Evolutionary conservation across 2,113 vertebrate species (phyloP).

Genomic region (Grantiella picta): DNA sequence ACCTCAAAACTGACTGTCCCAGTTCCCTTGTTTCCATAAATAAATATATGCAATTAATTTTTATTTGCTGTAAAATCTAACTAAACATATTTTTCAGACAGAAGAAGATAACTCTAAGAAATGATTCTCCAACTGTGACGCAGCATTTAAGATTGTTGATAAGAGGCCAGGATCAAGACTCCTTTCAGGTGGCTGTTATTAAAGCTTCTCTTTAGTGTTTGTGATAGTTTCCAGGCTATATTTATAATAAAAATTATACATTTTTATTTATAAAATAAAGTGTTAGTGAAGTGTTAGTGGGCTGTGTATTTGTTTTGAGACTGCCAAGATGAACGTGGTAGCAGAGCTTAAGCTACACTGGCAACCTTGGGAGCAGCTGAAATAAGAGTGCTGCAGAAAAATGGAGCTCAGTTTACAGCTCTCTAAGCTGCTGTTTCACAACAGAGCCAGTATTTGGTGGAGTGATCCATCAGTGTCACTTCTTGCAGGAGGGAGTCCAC

Average conservation of each 20-base stretch:
- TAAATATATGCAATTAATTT: not conserved
- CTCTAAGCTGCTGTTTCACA: not conserved
- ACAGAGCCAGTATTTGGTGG: not conserved
- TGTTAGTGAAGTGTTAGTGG: not conserved
- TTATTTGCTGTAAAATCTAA: not conserved
- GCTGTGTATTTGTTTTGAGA: not conserved
- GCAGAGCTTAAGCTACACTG: not conserved
- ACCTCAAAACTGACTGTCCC: not conserved
- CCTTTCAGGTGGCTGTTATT: constrained; percentile 85
- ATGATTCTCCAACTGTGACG: constrained; percentile 76
- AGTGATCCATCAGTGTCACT: not conserved
- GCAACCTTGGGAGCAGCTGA: not conserved
- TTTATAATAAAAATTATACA: not conserved
- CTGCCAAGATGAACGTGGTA: not conserved
- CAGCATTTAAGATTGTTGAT: constrained; percentile 89
- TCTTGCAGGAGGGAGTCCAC: not conserved
- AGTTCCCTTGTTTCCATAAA: not conserved
- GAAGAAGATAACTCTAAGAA: constrained; percentile 90
- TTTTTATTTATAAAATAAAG: too few species aligned
- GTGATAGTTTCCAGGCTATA: not conserved
- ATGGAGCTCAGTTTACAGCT: not conserved
- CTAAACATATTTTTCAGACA: constrained; percentile 73
- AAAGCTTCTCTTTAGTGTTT: not conserved
- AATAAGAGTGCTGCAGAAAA: not conserved
- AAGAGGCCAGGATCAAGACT: constrained; percentile 94